Evolutionary conservation across 2,888 invertebrate genomes (phyloP).

Genomic region (Apodemia zela): DNA sequence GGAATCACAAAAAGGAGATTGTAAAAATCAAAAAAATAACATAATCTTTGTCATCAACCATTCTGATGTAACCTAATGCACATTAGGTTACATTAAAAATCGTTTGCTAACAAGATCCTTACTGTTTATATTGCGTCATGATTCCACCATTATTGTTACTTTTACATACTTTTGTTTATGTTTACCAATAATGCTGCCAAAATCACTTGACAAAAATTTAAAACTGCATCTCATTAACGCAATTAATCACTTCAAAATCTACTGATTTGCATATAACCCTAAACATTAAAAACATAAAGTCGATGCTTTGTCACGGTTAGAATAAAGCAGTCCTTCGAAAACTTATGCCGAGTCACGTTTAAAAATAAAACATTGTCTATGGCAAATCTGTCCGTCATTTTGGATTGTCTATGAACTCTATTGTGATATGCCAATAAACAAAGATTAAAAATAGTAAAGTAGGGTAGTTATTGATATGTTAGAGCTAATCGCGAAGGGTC

Average conservation of each 20-base stretch:
- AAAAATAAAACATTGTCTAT: slow-evolving; percentile 36
- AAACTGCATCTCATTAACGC: not conserved
- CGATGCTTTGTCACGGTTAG: slow-evolving; percentile 38
- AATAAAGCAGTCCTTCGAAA: slow-evolving; percentile 34
- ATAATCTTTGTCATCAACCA: too few species aligned
- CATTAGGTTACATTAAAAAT: too few species aligned
- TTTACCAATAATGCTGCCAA: not conserved
- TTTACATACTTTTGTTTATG: not conserved
- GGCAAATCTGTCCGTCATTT: slow-evolving; percentile 41
- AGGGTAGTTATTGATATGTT: slow-evolving; percentile 52
- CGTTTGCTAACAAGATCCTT: too few species aligned
- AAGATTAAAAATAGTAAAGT: slow-evolving; percentile 50
- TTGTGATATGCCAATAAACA: slow-evolving; percentile 58
- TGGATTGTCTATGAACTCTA: slow-evolving; percentile 39
- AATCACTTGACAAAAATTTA: not conserved
- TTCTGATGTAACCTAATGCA: too few species aligned
- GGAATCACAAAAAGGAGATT: too few species aligned
- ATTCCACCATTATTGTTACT: too few species aligned
- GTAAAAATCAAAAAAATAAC: too few species aligned
- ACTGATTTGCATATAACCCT: slow-evolving; percentile 29
- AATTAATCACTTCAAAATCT: not conserved
- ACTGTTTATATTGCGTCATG: too few species aligned
- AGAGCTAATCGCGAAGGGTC: slow-evolving; percentile 36
- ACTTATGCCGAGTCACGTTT: slow-evolving; percentile 52
- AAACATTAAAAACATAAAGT: slow-evolving; percentile 27